Conservation (phyloP, 1,140 invertebrate species). For the Carposina sasakii region DNA sequence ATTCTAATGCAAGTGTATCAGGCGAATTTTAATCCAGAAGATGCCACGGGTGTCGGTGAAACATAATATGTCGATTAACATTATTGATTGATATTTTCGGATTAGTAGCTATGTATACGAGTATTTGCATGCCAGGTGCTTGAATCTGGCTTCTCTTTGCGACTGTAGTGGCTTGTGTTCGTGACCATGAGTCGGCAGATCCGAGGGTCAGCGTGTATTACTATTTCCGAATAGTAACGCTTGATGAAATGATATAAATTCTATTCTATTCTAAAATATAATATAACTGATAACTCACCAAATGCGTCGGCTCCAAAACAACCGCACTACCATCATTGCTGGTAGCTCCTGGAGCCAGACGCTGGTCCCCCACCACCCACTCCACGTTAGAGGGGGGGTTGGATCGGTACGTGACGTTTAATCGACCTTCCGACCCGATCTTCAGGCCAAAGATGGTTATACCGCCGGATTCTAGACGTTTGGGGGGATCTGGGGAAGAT, state of each 20-base stretch:
- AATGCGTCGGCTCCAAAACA: conserved; percentile 68
- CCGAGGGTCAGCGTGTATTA: background rate
- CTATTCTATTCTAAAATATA: background rate
- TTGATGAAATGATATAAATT: background rate
- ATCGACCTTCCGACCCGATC: conserved; percentile 77
- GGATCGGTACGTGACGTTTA: conserved; percentile 79
- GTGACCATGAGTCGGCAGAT: background rate
- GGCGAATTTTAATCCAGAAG: too few species aligned
- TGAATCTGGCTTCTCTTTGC: background rate
- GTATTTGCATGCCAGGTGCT: background rate
- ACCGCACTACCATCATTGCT: conserved; percentile 66
- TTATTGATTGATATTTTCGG: too few species aligned
- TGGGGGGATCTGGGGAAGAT: conserved; percentile 75
- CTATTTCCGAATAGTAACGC: background rate
- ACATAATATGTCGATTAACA: too few species aligned
- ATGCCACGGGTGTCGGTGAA: too few species aligned
- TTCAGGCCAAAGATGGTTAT: conserved; percentile 81
- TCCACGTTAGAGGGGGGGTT: conserved; percentile 78
- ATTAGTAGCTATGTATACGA: too few species aligned
- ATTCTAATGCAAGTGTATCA: too few species aligned
- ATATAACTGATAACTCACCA: conserved; percentile 32
- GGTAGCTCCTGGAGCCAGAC: conserved; percentile 70
- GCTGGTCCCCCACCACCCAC: conserved; percentile 77
- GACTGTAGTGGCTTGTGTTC: background rate
- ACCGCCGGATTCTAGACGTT: conserved; percentile 60